Percentiles rank a stretch among this genome's conserved stretches.
phyloP scores from a whole-genome alignment of 1,140 invertebrate species.

The Drosophila carrolli region DNA sequence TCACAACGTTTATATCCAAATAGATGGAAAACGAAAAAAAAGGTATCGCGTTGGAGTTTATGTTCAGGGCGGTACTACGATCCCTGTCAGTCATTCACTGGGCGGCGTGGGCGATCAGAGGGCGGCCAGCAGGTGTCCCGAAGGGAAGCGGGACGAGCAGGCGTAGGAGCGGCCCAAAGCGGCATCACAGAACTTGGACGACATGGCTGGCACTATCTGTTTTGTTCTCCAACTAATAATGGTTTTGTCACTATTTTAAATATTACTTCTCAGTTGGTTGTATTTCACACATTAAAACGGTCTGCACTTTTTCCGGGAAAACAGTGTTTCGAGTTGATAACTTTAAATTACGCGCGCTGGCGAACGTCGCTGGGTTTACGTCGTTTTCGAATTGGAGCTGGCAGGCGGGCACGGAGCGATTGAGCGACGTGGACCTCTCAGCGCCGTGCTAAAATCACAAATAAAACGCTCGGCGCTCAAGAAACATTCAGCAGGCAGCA shows the following conservation, averaged over 20 bases:
- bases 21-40: slow-evolving; percentile 38
- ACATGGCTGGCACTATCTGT: slow-evolving; percentile 48
- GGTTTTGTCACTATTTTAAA: slow-evolving; percentile 13
- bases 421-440: slow-evolving; percentile 75
- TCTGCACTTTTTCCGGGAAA: slow-evolving; percentile 41
- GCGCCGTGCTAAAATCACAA: slow-evolving; percentile 82
- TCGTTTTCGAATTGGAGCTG: slow-evolving; percentile 67
- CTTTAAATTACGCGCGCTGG: slow-evolving; percentile 77
- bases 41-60: slow-evolving; percentile 22
- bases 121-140: slow-evolving; percentile 53
- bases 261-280: slow-evolving; percentile 17
- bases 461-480: slow-evolving; percentile 79
- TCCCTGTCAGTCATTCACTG: slow-evolving; percentile 40
- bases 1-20: slow-evolving; percentile 73
- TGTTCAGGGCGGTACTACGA: slow-evolving; percentile 38
- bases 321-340: slow-evolving; percentile 45
- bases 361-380: slow-evolving; percentile 55
- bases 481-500: slow-evolving; percentile 75
- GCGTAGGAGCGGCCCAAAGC: slow-evolving; percentile 48
- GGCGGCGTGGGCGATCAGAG: slow-evolving; percentile 50
- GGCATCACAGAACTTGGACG: slow-evolving; percentile 64
- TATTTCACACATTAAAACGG: slow-evolving; percentile 17
- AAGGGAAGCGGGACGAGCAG: slow-evolving; percentile 36
- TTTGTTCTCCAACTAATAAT: slow-evolving; percentile 1
- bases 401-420: slow-evolving; percentile 56